A percentile compares a stretch with the other conserved stretches of the same genome.
phyloP scores from a whole-genome alignment of 2,888 invertebrate species.

The Hetaerina titia region DNA sequence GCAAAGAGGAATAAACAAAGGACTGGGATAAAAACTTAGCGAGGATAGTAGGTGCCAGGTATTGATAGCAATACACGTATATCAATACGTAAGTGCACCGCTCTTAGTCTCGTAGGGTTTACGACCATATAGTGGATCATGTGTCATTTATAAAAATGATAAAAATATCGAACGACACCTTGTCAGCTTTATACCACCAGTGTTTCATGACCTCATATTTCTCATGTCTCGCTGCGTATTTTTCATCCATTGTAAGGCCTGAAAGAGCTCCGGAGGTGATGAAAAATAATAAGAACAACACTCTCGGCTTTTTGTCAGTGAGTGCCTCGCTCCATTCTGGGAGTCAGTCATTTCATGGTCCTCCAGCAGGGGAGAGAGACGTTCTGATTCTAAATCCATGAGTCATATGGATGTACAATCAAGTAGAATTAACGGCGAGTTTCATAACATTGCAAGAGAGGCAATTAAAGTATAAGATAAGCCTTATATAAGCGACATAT shows the following conservation, averaged over 20 bases:
- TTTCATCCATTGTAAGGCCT: neutral
- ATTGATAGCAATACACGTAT: conserved; percentile 19
- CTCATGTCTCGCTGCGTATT: neutral
- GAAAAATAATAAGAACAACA: neutral
- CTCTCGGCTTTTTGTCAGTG: neutral
- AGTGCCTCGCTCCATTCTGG: neutral
- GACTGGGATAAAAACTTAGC: neutral
- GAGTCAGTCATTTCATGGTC: neutral
- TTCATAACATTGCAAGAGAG: neutral
- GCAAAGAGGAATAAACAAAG: neutral
- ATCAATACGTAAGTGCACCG: conserved; percentile 1
- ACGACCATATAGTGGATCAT: conserved; percentile 13
- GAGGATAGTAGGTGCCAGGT: neutral
- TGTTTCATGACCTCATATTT: neutral
- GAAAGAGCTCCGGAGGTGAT: conserved; percentile 8
- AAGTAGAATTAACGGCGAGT: neutral
- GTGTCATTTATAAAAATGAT: neutral
- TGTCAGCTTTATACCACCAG: conserved; percentile 7
- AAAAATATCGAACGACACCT: conserved; percentile 23
- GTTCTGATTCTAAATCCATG: neutral
- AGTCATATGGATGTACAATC: neutral
- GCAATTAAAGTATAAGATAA: neutral
- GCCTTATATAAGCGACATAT: no score
- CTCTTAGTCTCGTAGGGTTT: neutral
- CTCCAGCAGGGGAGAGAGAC: neutral